phyloP scores from a whole-genome alignment of 2,888 invertebrate species.

The Drosophila parthenogenetica region DNA sequence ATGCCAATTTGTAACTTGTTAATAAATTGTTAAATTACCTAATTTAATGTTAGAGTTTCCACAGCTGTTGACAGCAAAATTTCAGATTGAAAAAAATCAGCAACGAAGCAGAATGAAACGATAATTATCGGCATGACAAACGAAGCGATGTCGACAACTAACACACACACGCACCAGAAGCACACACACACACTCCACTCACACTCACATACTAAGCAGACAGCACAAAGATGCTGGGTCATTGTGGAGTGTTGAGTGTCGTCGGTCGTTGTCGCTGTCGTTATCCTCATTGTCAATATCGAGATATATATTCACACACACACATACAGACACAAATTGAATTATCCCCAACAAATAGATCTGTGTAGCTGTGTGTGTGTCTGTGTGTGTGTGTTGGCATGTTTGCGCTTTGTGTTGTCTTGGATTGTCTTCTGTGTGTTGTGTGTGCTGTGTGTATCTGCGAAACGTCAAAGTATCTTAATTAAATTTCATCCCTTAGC shows the following conservation, averaged over 20 bases:
- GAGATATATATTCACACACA: slow-evolving; percentile 41
- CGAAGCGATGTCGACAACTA: slow-evolving; percentile 33
- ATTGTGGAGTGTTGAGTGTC: slow-evolving; percentile 41
- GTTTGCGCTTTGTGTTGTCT: slow-evolving; percentile 56
- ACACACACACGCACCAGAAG: not conserved
- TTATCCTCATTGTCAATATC: slow-evolving; percentile 68
- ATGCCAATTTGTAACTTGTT: not conserved
- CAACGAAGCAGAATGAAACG: slow-evolving; percentile 47
- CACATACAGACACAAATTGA: slow-evolving; percentile 59
- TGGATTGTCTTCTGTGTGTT: slow-evolving; percentile 48
- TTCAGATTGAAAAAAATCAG: slow-evolving; percentile 23
- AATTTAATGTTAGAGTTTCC: not conserved
- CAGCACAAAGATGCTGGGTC: slow-evolving; percentile 64
- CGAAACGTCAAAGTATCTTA: slow-evolving; percentile 81
- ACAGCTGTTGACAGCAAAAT: slow-evolving; percentile 21
- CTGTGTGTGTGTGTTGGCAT: slow-evolving; percentile 37
- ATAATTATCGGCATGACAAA: slow-evolving; percentile 73
- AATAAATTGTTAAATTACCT: not conserved
- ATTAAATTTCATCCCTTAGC: slow-evolving; percentile 83
- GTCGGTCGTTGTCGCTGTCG: slow-evolving; percentile 53
- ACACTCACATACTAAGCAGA: slow-evolving; percentile 16
- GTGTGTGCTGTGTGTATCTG: slow-evolving; percentile 72
- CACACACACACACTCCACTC: slow-evolving; percentile 17
- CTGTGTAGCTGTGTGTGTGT: slow-evolving; percentile 15
- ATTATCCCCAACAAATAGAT: slow-evolving; percentile 68